Base-by-base conservation (phyloP, 2,888 invertebrate species). In the Polydrusus pterygomalis region DNA sequence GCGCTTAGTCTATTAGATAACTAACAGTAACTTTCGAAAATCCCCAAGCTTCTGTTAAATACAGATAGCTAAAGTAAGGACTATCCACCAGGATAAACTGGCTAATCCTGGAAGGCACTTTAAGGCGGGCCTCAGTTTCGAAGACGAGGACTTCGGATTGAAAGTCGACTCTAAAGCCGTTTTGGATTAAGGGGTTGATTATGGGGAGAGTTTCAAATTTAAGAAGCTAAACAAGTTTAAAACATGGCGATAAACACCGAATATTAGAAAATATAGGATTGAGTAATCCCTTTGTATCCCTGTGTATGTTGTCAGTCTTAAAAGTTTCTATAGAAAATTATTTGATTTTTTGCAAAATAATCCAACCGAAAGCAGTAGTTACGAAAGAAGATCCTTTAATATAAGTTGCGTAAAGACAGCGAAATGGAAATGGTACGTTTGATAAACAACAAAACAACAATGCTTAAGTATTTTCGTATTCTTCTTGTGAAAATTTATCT, bases 31-130 rank as follows among this genome's bases (percentile, higher is more conserved):
- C 69, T 81, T 78, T 62, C 79, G 78, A 83, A 85, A 86, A 86
- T 86, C 85, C 86, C 81, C 80, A 80, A 80, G 79, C 82, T 84
- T 73, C 86, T 86, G 86, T 83, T 82, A 84, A 84, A 84, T 84
- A 85, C 84, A 84, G 85, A 85, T 85, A 86, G 85, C 85, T 85
- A 84, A 85, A 85, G 82, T 82, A 81, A 79, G 81, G 82, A 81
- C 80, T 79, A 80, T 82, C 82, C 78, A 73, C 56, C 78, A 74
- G 82, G 82, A 82, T 82, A 80, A 81, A 80, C 75, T 78, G 78
- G 79, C 78, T 81, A 81, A 81, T 81, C 81, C 80, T 74, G 77
- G 78, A 77, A 77, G 78, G 77, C 77, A 80, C 81, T 80, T 79
- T 80, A 80, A 79, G 78, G 80, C 79, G 76, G 74, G 74, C 47